Conservation (phyloP, 2,113 vertebrate genomes). For the Cavia porcellus region DNA sequence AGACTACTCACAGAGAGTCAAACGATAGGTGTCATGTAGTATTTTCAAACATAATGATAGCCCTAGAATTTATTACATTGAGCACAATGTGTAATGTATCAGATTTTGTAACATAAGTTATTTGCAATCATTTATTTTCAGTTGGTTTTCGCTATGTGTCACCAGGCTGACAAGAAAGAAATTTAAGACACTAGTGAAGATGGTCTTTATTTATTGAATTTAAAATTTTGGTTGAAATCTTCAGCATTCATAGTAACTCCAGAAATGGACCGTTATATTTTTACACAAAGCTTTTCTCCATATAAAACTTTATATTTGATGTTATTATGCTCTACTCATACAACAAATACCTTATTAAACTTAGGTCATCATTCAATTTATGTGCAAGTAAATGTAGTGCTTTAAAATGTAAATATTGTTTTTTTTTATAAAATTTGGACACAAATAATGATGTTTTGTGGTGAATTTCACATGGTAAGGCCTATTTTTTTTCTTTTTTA, state of each 20-base stretch:
- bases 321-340: not conserved
- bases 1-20: not conserved
- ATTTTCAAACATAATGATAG: not conserved
- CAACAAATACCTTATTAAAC: constrained; percentile 16
- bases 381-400: not conserved
- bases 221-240: constrained; percentile 30
- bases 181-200: constrained; percentile 40
- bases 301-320: not conserved
- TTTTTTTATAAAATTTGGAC: not conserved
- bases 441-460: not conserved
- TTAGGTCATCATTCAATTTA: not conserved
- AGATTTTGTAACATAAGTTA: not conserved
- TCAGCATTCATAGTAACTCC: not conserved
- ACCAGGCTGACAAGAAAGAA: constrained; percentile 6
- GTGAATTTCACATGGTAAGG: not conserved
- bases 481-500: not conserved
- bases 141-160: constrained; percentile 14
- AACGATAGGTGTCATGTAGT: not conserved
- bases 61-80: constrained; percentile 38
- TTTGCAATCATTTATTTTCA: constrained; percentile 39
- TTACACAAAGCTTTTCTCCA: not conserved
- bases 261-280: not conserved
- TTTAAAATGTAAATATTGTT: not conserved
- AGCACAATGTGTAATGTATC: constrained; percentile 22
- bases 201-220: not conserved